These are phyloP conservation scores for roundworm (Caenorhabditis elegans) DNA, from an alignment of 1,140 invertebrate species.

Conservation along the genomic window DNA sequence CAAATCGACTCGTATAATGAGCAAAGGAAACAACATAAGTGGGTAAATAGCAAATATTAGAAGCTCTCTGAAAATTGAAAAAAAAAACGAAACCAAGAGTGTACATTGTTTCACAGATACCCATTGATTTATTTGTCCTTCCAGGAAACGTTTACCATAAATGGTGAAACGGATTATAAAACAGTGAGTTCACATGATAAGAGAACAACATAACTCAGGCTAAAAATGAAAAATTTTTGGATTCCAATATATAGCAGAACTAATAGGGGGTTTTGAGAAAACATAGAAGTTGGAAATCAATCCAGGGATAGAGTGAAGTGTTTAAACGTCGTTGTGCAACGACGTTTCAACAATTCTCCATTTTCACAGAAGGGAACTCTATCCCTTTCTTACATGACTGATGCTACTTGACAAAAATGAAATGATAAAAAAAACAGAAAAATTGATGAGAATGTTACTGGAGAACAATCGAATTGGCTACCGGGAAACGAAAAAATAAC, in stretches of 20 bases:
- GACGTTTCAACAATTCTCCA: neutral
- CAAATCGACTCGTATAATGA: conserved; percentile 25
- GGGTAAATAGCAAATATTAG: neutral
- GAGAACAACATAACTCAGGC: neutral
- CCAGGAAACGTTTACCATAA: neutral
- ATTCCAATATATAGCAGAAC: neutral
- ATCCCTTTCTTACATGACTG: neutral
- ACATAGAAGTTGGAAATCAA: neutral
- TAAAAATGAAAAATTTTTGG: neutral
- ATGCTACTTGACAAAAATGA: neutral
- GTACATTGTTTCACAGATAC: neutral
- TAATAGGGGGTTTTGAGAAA: neutral
- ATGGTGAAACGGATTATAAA: neutral
- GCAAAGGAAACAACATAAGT: neutral
- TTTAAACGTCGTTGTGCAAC: neutral
- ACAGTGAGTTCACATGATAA: neutral
- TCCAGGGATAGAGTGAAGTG: neutral
- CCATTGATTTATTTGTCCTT: neutral
- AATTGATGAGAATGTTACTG: neutral
- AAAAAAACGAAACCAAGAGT: neutral
- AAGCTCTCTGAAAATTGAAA: neutral
- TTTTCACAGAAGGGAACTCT: neutral
- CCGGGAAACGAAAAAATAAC: neutral
- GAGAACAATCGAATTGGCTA: neutral
- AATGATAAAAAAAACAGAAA: neutral